These are phyloP conservation scores for Ammospiza nelsoni DNA, from an alignment of 2,113 vertebrate genomes.

Conservation along the genomic window DNA sequence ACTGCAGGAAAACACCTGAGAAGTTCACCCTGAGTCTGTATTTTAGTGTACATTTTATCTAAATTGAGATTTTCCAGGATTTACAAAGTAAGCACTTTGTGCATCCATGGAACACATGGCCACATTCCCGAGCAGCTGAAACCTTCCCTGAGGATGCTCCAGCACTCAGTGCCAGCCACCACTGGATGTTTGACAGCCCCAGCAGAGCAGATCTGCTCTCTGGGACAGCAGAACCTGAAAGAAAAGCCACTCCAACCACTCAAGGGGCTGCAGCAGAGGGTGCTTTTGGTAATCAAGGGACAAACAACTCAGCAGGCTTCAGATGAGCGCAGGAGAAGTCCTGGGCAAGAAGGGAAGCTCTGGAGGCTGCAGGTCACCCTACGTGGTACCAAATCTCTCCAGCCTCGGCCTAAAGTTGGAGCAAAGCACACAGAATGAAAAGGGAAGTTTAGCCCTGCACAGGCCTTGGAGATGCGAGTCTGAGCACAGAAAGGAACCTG, in stretches of 20 bases:
- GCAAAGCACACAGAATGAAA: not conserved
- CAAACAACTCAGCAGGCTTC: not conserved
- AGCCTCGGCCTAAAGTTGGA: not conserved
- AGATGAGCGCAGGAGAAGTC: not conserved
- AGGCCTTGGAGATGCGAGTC: not conserved
- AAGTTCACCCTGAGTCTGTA: not conserved
- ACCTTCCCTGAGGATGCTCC: not conserved
- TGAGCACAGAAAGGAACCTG: not conserved
- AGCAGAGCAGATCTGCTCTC: not conserved
- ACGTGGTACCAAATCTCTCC: fast-evolving
- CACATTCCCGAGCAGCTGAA: fast-evolving
- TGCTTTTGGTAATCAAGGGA: not conserved
- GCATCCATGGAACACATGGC: fast-evolving
- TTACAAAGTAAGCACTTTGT: not conserved
- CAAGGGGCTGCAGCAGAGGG: not conserved
- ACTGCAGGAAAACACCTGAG: not conserved
- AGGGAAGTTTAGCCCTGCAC: not conserved
- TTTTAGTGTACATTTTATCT: fast-evolving
- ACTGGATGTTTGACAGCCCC: not conserved
- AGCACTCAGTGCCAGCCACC: not conserved
- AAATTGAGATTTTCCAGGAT: not conserved
- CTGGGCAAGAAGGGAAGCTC: not conserved
- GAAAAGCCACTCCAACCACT: not conserved
- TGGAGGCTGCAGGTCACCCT: not conserved
- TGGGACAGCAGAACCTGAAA: not conserved